phyloP scores from a whole-genome alignment of 2,797 vertebrate species.

The Petrocephalus schoutedeni region DNA sequence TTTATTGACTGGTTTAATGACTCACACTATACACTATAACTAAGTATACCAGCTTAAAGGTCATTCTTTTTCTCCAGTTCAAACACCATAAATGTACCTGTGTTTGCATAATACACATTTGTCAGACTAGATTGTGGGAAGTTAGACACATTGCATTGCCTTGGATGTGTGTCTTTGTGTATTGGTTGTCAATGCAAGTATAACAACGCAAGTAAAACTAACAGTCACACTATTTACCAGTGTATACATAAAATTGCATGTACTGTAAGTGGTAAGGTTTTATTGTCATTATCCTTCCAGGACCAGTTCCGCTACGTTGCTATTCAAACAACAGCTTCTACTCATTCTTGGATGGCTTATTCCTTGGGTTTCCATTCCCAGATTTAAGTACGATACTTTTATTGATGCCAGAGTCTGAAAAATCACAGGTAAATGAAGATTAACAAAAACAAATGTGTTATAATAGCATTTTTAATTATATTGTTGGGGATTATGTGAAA shows the following conservation, averaged over 20 bases:
- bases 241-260: background rate
- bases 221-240: background rate
- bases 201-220: background rate
- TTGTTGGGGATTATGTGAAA: background rate
- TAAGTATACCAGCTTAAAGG: too few species aligned
- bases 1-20: background rate
- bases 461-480: background rate
- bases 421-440: conserved; percentile 44
- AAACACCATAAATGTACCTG: background rate
- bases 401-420: conserved; percentile 48
- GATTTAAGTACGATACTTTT: conserved; percentile 55
- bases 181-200: background rate
- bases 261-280: background rate
- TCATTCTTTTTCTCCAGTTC: background rate
- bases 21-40: background rate
- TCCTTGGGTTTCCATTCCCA: conserved; percentile 62
- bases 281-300: conserved; percentile 34
- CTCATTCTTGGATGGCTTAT: conserved; percentile 46
- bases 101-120: background rate
- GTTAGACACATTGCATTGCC: background rate
- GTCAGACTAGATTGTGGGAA: background rate
- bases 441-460: background rate
- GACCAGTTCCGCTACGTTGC: conserved; percentile 49
- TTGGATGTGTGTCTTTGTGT: background rate
- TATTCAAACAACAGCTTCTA: conserved; percentile 57